Evolutionary conservation across 2,113 vertebrate genomes (phyloP).

Genomic region (Larimichthys crocea): DNA sequence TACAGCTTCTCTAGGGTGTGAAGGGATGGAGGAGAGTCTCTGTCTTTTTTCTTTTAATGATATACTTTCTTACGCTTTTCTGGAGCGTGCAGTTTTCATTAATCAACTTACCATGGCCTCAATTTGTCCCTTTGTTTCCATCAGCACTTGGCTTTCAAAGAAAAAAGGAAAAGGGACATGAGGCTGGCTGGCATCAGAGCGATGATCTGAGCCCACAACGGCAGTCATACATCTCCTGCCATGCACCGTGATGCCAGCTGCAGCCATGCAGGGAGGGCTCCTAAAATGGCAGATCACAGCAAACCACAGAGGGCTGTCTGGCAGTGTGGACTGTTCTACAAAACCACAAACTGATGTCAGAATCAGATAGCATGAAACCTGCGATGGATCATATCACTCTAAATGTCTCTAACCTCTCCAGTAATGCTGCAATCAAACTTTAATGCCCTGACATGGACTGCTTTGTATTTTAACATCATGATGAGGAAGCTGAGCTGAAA

Average conservation of each 20-base stretch:
- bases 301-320: slow-evolving; percentile 6
- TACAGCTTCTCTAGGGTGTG: slow-evolving; percentile 5
- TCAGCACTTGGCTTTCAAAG: not conserved
- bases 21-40: not conserved
- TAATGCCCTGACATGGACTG: not conserved
- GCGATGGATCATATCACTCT: not conserved
- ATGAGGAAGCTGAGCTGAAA: not conserved
- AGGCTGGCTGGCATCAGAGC: slow-evolving; percentile 14
- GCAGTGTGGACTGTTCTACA: not conserved
- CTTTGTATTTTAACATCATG: not conserved
- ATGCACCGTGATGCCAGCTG: slow-evolving; percentile 32
- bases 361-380: slow-evolving; percentile 8
- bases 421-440: not conserved
- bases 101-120: slow-evolving; percentile 33
- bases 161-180: not conserved
- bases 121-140: slow-evolving; percentile 43
- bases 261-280: not conserved
- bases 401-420: not conserved
- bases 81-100: slow-evolving; percentile 31
- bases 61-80: slow-evolving; percentile 16
- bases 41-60: slow-evolving; percentile 3
- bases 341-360: slow-evolving; percentile 17
- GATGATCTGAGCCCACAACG: slow-evolving; percentile 10
- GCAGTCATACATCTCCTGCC: slow-evolving; percentile 34
- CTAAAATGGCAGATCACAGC: slow-evolving; percentile 46